A percentile compares a stretch with the other conserved stretches of the same genome.
Evolutionary conservation across 2,113 vertebrate species (phyloP).

Genomic region (Myxocyprinus asiaticus): DNA sequence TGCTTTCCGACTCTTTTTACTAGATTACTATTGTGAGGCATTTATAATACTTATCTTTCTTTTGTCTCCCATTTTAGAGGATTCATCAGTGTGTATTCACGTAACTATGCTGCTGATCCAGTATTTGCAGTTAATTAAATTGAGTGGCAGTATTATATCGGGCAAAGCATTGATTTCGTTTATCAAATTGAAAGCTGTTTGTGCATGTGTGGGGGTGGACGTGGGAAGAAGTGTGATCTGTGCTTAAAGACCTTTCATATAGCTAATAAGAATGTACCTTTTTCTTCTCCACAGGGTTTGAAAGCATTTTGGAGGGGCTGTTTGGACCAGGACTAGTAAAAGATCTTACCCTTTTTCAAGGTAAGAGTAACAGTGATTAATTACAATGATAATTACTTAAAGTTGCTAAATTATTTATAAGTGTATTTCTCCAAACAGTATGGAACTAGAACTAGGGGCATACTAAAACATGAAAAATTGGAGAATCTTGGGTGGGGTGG

Average conservation of each 20-base stretch:
- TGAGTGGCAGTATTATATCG: slow-evolving; percentile 66
- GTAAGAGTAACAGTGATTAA: slow-evolving; percentile 69
- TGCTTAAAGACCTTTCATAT: neutral
- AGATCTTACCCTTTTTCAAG: slow-evolving; percentile 94
- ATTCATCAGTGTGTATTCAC: neutral
- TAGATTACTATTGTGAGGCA: neutral
- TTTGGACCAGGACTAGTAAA: slow-evolving; percentile 95
- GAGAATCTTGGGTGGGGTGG: no score
- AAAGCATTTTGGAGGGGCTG: slow-evolving; percentile 98
- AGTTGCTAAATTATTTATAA: no score
- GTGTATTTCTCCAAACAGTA: no score
- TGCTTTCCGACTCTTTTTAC: neutral
- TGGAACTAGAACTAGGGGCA: no score
- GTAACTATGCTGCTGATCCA: neutral
- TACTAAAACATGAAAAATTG: no score
- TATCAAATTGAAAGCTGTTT: slow-evolving; percentile 43
- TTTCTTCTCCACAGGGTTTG: slow-evolving; percentile 84
- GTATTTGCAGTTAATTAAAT: slow-evolving; percentile 76
- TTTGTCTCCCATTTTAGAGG: neutral
- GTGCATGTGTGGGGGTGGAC: slow-evolving; percentile 7
- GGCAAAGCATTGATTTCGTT: slow-evolving; percentile 65
- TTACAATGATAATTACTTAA: no score
- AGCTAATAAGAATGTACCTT: slow-evolving; percentile 47
- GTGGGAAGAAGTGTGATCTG: slow-evolving; percentile 33
- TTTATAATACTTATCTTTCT: neutral